These are phyloP conservation scores for Neoaliturus tenellus DNA, from an alignment of 2,888 invertebrate genomes.

Conservation along the genomic window DNA sequence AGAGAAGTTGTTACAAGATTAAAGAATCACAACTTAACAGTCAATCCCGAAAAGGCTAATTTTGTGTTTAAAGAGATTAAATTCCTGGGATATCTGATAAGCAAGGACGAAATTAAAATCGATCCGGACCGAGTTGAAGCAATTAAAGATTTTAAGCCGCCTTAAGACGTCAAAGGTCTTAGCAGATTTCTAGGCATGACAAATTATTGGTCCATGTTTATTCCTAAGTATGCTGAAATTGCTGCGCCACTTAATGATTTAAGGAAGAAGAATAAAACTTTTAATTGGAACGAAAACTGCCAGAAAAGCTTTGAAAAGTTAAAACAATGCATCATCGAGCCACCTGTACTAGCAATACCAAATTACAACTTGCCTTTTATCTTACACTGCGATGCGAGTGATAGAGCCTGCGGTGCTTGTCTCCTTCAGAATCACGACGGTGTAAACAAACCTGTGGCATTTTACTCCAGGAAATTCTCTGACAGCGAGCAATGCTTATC, in stretches of 20 bases:
- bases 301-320: slow-evolving; percentile 9
- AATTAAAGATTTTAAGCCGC: no score
- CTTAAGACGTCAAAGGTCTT: no score
- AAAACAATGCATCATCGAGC: background rate
- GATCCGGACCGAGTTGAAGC: no score
- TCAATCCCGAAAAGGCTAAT: no score
- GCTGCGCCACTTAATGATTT: slow-evolving; percentile 31
- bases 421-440: background rate
- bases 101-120: no score
- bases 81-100: no score
- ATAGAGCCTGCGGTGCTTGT: background rate
- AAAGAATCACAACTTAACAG: no score
- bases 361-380: background rate
- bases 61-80: no score
- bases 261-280: slow-evolving; percentile 30
- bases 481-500: no score
- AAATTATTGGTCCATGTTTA: no score
- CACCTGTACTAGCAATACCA: background rate
- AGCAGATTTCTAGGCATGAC: no score
- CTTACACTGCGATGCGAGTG: background rate
- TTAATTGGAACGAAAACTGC: slow-evolving; percentile 18
- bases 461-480: background rate
- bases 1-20: no score
- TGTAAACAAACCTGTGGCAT: background rate
- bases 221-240: background rate